These are phyloP conservation scores for Origma solitaria DNA, from an alignment of 2,113 vertebrate genomes.

Conservation along the genomic window DNA sequence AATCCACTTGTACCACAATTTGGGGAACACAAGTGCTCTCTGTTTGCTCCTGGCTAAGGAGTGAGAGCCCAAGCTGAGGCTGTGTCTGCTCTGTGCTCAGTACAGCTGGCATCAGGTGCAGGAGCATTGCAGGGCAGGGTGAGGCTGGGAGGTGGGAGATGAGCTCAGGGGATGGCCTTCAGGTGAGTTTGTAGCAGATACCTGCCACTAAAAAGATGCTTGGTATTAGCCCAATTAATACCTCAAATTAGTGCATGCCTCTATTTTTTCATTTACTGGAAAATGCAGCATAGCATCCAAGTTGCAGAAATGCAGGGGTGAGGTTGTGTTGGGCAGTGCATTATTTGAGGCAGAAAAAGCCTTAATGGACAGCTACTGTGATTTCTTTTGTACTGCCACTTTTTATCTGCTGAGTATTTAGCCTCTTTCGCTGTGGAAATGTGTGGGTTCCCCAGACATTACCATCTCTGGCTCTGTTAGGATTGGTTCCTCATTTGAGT, in stretches of 20 bases:
- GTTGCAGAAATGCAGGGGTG: background rate
- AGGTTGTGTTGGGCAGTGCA: background rate
- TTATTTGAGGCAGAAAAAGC: background rate
- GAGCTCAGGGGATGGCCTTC: background rate
- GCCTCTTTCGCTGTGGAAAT: background rate
- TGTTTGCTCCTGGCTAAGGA: background rate
- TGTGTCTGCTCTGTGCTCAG: background rate
- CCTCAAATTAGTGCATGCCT: background rate
- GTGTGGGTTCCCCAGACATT: background rate
- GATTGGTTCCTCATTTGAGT: background rate
- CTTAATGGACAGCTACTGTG: background rate
- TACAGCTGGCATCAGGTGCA: accelerated
- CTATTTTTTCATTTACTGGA: background rate
- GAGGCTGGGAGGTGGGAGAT: background rate
- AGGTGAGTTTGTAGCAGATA: background rate
- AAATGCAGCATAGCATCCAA: background rate
- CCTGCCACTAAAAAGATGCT: background rate
- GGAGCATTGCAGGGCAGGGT: accelerated
- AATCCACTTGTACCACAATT: background rate
- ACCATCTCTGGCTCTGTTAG: background rate
- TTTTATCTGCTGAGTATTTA: background rate
- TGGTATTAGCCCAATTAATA: background rate
- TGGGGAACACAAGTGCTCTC: background rate
- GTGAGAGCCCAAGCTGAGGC: background rate
- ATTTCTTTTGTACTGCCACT: background rate